Conservation (phyloP, 2,113 vertebrate genomes). For the Python bivittatus region DNA sequence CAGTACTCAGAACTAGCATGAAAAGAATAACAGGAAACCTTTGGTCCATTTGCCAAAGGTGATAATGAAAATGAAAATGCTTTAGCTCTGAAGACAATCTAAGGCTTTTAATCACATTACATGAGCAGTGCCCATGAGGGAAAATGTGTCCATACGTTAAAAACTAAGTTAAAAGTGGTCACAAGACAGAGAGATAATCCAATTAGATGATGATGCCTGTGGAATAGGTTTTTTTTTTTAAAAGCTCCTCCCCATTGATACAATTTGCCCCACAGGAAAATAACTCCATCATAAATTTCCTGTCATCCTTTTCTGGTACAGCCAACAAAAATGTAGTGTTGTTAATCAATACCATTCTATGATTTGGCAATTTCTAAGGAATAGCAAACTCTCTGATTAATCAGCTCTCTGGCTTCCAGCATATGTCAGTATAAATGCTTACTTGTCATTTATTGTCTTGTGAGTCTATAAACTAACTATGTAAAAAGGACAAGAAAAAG, state of each 20-base stretch:
- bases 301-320: constrained; percentile 1
- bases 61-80: not conserved
- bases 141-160: not conserved
- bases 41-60: not conserved
- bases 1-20: not conserved
- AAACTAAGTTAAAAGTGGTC: not conserved
- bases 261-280: not conserved
- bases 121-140: not conserved
- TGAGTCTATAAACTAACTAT: constrained; percentile 5
- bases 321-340: not conserved
- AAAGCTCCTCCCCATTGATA: not conserved
- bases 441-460: not conserved
- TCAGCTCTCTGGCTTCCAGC: not conserved
- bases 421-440: constrained; percentile 1
- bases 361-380: not conserved
- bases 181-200: not conserved
- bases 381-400: not conserved
- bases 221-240: not conserved
- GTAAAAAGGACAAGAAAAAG: not conserved
- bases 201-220: not conserved
- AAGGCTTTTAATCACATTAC: not conserved
- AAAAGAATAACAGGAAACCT: not conserved
- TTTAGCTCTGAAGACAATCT: not conserved
- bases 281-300: not conserved
- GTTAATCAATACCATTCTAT: not conserved